Base-by-base conservation (phyloP, 2,888 invertebrate species). In the Salticus scenicus region DNA sequence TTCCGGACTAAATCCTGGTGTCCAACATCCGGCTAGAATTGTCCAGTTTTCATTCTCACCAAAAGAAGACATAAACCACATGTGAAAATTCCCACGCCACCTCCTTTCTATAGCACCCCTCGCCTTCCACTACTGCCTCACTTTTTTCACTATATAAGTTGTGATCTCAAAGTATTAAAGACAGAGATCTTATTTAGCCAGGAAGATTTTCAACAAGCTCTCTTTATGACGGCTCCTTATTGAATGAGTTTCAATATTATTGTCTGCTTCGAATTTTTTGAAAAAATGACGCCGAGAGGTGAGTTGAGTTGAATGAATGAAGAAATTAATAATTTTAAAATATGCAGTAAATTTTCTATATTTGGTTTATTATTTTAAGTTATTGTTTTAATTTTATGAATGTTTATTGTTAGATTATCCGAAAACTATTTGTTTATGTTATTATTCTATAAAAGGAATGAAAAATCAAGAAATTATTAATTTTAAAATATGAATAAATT, bases 11-110 rank as follows among this genome's bases (percentile, higher is more conserved):
- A 72, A 79, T 80, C 73, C 73, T 73, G 73, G 79, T 67, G 66
- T 37, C 80, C 69, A 80, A 20, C 67, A 73, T 80, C 80, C 80
- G 80, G 80, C 64, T 37, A 67, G 72, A 73, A 66, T 42, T 63
- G 80, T 79, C 79, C 79, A 69, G 77, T 75, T 30, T 57, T 41
- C 69, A 57, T 63, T 63, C 72, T 67, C 75, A 1, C 24, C 70
- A 63, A 51, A 73, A 31, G 17, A 41, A 47, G 72, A 37, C 24
- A 10, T 7, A 20, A 42, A 64, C 64, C 82, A 82, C 47, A 31
- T 82, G 73, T 20, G 31, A 33, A 82, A 33, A 28, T 82, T 82
- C 82, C 71, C 82, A 82, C 81, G 75, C n/a, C 51, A 10, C 10
- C 7, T 37, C 4, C 37, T 7, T 4, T 10, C 4, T 10, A 37